Evolutionary conservation across 2,888 invertebrate species (phyloP).

Genomic region (Sarcophaga caerulescens): DNA sequence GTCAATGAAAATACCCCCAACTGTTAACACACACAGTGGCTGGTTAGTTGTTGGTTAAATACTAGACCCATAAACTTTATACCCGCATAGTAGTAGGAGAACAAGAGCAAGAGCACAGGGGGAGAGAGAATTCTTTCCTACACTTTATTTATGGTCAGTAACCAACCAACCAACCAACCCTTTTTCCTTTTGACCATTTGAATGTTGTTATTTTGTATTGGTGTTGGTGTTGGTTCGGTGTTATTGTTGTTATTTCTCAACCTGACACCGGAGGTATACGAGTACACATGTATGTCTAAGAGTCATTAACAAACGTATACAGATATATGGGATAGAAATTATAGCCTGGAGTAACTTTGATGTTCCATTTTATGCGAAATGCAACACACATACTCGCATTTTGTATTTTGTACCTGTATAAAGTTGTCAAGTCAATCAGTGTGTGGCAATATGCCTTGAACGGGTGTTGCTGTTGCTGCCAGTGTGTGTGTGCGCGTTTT

Average conservation of each 20-base stretch:
- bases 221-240: too few species aligned
- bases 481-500: slow-evolving; percentile 8
- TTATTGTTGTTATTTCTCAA: slow-evolving; percentile 5
- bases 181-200: slow-evolving; percentile 20
- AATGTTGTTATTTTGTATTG: slow-evolving; percentile 15
- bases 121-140: too few species aligned
- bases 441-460: slow-evolving; percentile 4
- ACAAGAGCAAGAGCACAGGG: too few species aligned
- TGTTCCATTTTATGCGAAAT: slow-evolving; percentile 56
- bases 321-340: slow-evolving; percentile 31
- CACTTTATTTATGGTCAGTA: background rate
- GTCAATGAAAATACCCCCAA: slow-evolving; percentile 56
- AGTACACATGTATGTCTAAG: background rate
- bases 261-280: slow-evolving; percentile 32
- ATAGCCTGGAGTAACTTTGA: slow-evolving; percentile 66
- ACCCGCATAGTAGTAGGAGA: background rate
- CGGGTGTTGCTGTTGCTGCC: slow-evolving; percentile 10
- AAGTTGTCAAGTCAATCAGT: background rate
- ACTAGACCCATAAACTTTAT: slow-evolving; percentile 59
- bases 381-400: background rate
- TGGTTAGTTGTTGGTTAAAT: slow-evolving; percentile 64
- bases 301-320: background rate
- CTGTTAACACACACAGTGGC: slow-evolving; percentile 19
- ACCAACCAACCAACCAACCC: background rate
- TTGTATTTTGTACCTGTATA: background rate